A percentile compares a stretch with the other conserved stretches of the same genome.
These are phyloP conservation scores for Bombus affinis DNA, from an alignment of 1,140 invertebrate species.

Conservation along the genomic window DNA sequence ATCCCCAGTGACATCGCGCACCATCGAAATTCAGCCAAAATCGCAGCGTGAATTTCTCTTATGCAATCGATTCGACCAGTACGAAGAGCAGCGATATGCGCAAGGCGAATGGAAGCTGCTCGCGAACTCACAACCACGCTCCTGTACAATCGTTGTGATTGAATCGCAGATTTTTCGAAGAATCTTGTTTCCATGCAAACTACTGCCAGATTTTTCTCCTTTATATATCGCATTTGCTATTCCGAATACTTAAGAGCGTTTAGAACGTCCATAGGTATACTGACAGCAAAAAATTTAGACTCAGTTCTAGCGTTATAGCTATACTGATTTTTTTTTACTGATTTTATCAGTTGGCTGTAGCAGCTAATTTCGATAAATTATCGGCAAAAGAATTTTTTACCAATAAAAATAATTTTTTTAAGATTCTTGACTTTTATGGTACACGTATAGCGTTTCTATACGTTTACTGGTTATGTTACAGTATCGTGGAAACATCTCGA, in stretches of 20 bases:
- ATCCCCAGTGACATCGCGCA: conserved; percentile 57
- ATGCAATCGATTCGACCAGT: conserved; percentile 42
- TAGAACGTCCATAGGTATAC: not conserved
- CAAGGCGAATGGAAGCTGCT: not conserved
- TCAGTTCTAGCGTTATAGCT: not conserved
- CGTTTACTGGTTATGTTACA: not conserved
- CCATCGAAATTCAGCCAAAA: conserved; percentile 64
- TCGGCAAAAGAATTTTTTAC: too few relatives aligned
- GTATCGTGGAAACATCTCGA: too few relatives aligned
- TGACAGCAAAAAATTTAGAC: not conserved
- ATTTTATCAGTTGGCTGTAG: too few relatives aligned
- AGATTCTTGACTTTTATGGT: not conserved
- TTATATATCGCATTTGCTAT: not conserved
- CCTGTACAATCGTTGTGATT: not conserved
- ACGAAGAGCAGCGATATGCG: not conserved
- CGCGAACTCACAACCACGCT: not conserved
- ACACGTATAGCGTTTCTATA: not conserved
- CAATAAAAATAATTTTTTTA: too few relatives aligned
- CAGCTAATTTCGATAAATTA: too few relatives aligned
- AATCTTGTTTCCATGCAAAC: conserved; percentile 5
- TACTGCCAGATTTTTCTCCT: too few relatives aligned
- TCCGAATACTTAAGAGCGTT: not conserved
- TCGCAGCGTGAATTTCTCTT: conserved; percentile 54
- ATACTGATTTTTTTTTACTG: too few relatives aligned
- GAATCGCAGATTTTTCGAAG: conserved; percentile 13